A percentile compares a stretch with the other conserved stretches of the same genome.
Evolutionary conservation across 2,888 invertebrate species (phyloP).

Genomic region (Tuberolachnus salignus): DNA sequence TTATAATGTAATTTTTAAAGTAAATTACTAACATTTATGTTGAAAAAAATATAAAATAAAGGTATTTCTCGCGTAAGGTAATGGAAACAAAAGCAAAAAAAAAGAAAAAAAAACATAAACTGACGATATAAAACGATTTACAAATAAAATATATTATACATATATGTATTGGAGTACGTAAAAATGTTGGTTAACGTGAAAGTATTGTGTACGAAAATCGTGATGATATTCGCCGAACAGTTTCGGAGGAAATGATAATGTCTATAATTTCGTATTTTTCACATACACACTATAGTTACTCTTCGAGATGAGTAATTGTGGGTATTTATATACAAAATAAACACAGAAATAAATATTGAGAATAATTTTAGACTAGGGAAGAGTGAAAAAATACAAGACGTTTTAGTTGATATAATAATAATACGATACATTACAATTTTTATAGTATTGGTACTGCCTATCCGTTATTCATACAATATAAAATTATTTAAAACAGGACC

Average conservation of each 20-base stretch:
- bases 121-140: too few species aligned
- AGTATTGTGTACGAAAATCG: not conserved
- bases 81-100: too few species aligned
- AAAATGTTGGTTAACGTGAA: constrained; percentile 5
- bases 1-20: too few species aligned
- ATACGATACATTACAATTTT: not conserved
- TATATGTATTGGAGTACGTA: not conserved
- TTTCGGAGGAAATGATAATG: not conserved
- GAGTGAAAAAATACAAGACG: not conserved
- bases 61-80: too few species aligned
- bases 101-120: too few species aligned
- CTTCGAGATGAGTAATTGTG: too few species aligned
- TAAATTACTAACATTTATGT: too few species aligned
- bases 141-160: not conserved
- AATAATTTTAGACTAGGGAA: not conserved
- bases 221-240: not conserved
- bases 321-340: constrained; percentile 1
- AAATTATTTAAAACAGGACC: not conserved
- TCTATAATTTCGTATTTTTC: constrained; percentile 10
- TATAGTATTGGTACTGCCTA: not conserved
- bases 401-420: not conserved
- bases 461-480: not conserved
- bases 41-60: too few species aligned
- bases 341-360: constrained; percentile 11
- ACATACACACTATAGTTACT: constrained; percentile 1